A percentile compares a stretch with the other conserved stretches of the same genome.
Conservation (phyloP, 2,797 vertebrate species). For the Apogon hyalosoma region DNA sequence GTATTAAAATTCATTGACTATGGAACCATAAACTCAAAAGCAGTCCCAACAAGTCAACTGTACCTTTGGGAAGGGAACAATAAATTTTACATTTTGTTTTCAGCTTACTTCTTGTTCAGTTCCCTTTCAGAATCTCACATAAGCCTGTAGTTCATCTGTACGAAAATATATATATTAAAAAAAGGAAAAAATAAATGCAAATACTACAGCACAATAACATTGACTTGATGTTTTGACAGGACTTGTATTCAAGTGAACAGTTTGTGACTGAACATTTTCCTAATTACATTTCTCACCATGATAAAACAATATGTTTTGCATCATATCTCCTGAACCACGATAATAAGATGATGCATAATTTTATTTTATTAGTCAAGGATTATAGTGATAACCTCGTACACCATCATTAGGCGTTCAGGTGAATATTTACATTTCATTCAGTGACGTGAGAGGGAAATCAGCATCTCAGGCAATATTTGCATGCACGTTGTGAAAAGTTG, state of each 20-base stretch:
- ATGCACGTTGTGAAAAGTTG: no score
- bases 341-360: no score
- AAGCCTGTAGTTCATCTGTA: neutral
- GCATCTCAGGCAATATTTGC: no score
- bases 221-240: neutral
- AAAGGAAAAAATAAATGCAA: neutral
- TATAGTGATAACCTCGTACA: no score
- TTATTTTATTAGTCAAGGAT: no score
- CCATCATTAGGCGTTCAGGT: no score
- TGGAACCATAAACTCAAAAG: constrained; percentile 1
- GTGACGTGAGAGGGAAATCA: no score
- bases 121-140: neutral
- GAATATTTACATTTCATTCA: no score
- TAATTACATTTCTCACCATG: no score
- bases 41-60: neutral
- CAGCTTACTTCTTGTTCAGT: neutral
- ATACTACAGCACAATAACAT: constrained; percentile 5
- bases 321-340: no score
- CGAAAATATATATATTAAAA: neutral
- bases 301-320: no score
- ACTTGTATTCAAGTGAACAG: no score
- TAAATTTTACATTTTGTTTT: neutral
- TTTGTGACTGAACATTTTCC: neutral
- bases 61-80: neutral
- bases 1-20: neutral